Evolutionary conservation across 2,797 vertebrate genomes (phyloP).

Genomic region (Gouania willdenowi): DNA sequence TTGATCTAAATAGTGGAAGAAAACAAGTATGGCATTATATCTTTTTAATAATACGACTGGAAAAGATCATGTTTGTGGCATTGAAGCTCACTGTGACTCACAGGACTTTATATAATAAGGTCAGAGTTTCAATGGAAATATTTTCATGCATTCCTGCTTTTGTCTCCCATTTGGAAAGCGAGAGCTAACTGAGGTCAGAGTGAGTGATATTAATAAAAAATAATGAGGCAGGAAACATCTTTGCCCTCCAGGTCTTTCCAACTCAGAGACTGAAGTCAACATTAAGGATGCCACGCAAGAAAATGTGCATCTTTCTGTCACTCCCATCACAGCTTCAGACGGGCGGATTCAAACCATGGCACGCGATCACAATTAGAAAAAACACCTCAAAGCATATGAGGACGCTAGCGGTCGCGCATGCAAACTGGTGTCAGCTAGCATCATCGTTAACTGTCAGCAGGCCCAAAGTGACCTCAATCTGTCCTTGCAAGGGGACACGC

Average conservation of each 20-base stretch:
- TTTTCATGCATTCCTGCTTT: conserved; percentile 14
- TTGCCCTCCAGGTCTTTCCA: neutral
- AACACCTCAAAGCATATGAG: conserved; percentile 3
- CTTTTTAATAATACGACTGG: neutral
- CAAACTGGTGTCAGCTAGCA: conserved; percentile 36
- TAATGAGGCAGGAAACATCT: no score
- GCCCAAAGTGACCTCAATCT: conserved; percentile 43
- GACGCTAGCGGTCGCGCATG: neutral
- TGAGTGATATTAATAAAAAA: conserved; percentile 13
- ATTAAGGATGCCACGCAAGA: conserved; percentile 2
- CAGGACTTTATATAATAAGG: conserved; percentile 13
- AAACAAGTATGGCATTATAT: no score
- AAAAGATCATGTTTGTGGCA: no score
- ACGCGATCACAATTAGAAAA: neutral
- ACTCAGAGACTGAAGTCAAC: neutral
- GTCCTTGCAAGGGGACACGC: conserved; percentile 20
- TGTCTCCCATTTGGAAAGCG: neutral
- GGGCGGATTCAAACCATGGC: conserved; percentile 25
- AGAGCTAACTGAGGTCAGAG: conserved; percentile 1
- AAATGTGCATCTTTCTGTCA: conserved; percentile 4
- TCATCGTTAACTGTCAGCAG: conserved; percentile 39
- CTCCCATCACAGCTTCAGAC: conserved; percentile 16
- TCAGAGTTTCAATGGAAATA: conserved; percentile 18
- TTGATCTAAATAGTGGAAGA: no score
- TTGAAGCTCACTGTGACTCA: conserved; percentile 16